Base-by-base conservation (phyloP, 2,797 vertebrate species). In the Thunnus albacares region DNA sequence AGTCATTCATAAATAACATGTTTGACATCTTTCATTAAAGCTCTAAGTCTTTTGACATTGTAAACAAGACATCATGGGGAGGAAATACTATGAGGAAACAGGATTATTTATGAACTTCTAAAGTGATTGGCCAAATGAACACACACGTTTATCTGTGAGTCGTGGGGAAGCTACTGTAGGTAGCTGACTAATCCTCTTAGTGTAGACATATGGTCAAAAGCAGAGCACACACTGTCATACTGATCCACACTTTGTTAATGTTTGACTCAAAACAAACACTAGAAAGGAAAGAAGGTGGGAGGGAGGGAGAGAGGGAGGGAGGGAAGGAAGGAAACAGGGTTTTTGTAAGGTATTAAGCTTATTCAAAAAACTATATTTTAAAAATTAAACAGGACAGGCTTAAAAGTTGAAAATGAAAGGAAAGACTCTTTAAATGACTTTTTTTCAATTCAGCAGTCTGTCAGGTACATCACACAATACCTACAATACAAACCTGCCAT, bases 131-230 rank as follows among this genome's bases (percentile, higher is more conserved):
- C 75, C 72, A 70, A 86, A 80, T 72, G 55, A 85, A 73, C 47
- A 18, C 43, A 18, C 65, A 81, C 53, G 71, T 68, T 81, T 79
- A 77, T 85, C 84, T 84, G 77, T 45, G 70, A 73, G 81, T 85
- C 53, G 58, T 70, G 67, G 66, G 56, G 81, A 85, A 75, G 84
- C 82, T 62, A 38, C 9, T 9, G 35, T 38, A 75, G 84, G 76
- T 86, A 75, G 75, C 75, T 52, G 26, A 63, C 80, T 93, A 94
- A 95, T 93, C 93, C 90, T 92, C 92, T 95, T 94, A 95, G 81
- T 38, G 79, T 33, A 81, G 89, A 86, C 94, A 95, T 94, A 94
- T 94, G 93, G 93, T 84, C 92, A 83, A 89, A 78, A 80, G 73
- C 66, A 81, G 53, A 79, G 82, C 71, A 72, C 83, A 49, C 45